phyloP scores from a whole-genome alignment of 2,797 vertebrate genomes.

The Limnodromus scolopaceus region DNA sequence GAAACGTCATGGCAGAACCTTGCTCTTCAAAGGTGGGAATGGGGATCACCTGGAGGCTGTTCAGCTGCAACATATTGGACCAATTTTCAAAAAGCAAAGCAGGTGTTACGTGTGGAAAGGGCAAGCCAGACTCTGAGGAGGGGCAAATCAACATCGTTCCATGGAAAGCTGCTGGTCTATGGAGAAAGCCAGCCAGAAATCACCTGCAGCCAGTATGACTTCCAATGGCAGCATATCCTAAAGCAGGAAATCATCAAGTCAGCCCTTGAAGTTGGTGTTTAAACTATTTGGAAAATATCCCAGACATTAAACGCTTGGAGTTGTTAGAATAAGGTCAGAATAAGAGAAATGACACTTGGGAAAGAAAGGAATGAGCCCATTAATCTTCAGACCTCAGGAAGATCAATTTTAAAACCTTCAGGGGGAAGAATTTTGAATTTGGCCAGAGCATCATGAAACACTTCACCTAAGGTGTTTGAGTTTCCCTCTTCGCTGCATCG shows the following conservation, averaged over 20 bases:
- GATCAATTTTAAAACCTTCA: not conserved
- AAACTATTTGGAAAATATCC: slow-evolving; percentile 13
- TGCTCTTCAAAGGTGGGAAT: not conserved
- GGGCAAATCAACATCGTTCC: fast-evolving
- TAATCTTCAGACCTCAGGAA: not conserved
- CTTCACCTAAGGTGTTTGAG: not conserved
- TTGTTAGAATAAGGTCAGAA: not conserved
- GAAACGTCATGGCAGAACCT: not conserved
- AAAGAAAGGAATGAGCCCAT: not conserved
- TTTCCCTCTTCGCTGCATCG: not conserved
- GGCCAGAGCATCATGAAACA: not conserved
- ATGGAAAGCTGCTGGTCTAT: not conserved
- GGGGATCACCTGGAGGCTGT: not conserved
- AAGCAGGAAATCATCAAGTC: not conserved
- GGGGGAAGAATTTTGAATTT: not conserved
- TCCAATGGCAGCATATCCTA: not conserved
- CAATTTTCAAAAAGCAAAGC: not conserved
- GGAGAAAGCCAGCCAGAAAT: not conserved
- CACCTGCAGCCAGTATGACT: not conserved
- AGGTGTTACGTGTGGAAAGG: not conserved
- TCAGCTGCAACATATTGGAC: not conserved
- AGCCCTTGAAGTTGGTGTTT: not conserved
- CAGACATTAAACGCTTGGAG: not conserved
- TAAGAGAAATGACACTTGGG: not conserved
- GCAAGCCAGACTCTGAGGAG: not conserved